Base-by-base conservation (phyloP, 1,140 invertebrate species). In the Drosophila guanche region DNA sequence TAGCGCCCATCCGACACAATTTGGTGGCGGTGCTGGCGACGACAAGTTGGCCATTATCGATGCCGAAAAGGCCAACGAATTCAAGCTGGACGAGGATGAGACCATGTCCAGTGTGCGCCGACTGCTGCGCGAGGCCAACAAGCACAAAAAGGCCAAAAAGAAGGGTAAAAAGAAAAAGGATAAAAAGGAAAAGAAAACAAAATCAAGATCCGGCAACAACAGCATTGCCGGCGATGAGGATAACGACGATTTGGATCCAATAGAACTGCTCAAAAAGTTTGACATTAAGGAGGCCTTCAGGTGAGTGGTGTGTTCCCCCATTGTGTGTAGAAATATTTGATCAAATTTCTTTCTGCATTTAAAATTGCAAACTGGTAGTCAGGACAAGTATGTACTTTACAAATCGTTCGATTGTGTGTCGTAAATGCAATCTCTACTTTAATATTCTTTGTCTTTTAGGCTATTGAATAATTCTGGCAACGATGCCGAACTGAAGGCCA, bases 31-130 rank as follows among this genome's bases (percentile, higher is more conserved):
- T 6, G 90, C 74, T 92, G 91, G 90, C 91, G 70, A 73, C 91
- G 50, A 91, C 83, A 65, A 84, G 16, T 37, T 59, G 4, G 78
- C 61, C 12, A 59, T 86, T 5, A 76, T 73, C 40, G 83, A 83
- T 40, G 75, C 78, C 43, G 41, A 66, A 2, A 68, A 66, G 6
- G 83, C 70, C 10, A 88, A 88, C 25, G 83, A 88, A 46, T 91
- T 92, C 22, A 93, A 96, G 93, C 94, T 97, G 22, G 93, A 95
- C 76, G 96, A 97, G 81, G 95, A 95, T 0, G 96, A 96, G 90
- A 97, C 96, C 78, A 95, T 96, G 88, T 94, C 95, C 50, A 96
- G 96, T 92, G 95, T 97, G 37, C 93, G 95, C 2, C 96, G 96
- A 84, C 96, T 97, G 83, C 92, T 97, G 45, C 95, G 96, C 72